Evolutionary conservation across 2,888 invertebrate genomes (phyloP).

Genomic region (Venustoraphidia nigricollis): DNA sequence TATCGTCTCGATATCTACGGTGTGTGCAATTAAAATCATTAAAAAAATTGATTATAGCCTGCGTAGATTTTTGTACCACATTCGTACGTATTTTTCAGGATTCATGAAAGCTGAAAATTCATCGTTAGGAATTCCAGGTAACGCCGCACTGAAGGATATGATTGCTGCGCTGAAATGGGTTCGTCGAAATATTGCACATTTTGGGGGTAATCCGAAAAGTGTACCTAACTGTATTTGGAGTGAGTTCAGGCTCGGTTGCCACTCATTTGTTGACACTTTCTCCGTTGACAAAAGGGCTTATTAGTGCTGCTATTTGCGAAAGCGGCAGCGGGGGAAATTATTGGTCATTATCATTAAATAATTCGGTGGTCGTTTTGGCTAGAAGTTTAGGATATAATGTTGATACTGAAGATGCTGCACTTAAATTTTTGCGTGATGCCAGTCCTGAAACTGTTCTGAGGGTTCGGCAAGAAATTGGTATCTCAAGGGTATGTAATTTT

Average conservation of each 20-base stretch:
- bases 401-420: no score
- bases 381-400: no score
- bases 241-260: conserved; percentile 1
- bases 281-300: neutral
- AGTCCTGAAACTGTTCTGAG: no score
- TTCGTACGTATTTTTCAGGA: neutral
- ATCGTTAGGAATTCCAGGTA: neutral
- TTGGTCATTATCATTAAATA: no score
- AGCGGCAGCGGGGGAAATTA: no score
- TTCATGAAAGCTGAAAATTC: neutral
- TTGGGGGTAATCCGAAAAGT: conserved; percentile 1
- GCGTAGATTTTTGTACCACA: neutral
- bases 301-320: no score
- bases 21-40: neutral
- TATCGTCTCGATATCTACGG: conserved; percentile 33
- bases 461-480: no score
- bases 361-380: no score
- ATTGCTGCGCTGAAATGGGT: conserved; percentile 1
- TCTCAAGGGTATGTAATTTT: no score
- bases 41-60: neutral
- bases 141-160: conserved; percentile 1
- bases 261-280: neutral
- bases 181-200: neutral
- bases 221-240: neutral
- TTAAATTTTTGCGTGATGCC: no score